Percentiles rank a stretch among this genome's conserved stretches.
These are phyloP conservation scores for Dipodomys spectabilis DNA, from an alignment of 2,113 vertebrate species.

Conservation along the genomic window DNA sequence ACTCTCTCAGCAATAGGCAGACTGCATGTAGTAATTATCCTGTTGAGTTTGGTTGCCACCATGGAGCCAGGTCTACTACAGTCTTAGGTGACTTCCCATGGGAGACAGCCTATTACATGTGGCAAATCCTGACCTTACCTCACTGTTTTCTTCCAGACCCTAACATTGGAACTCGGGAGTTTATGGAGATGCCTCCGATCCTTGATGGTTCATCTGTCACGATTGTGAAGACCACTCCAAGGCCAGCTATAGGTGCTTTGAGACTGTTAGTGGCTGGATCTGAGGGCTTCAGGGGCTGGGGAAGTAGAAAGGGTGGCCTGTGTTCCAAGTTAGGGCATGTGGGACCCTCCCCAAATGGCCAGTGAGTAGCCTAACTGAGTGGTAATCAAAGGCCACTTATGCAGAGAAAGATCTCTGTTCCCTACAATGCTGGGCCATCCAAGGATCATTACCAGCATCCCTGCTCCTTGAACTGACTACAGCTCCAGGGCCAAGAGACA, in stretches of 20 bases:
- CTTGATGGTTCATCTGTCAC: accelerated
- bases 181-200: neutral
- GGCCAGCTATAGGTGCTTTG: neutral
- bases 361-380: neutral
- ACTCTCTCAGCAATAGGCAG: no score
- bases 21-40: no score
- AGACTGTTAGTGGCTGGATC: neutral
- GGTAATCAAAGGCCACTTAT: neutral
- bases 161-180: neutral
- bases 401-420: neutral
- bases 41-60: neutral
- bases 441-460: neutral
- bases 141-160: conserved; percentile 27
- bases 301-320: neutral
- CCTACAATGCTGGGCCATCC: no score
- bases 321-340: neutral
- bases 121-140: neutral
- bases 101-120: neutral
- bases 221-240: neutral
- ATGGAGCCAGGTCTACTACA: no score
- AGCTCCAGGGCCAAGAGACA: neutral
- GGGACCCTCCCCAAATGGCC: neutral
- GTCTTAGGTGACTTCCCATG: neutral
- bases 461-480: neutral
- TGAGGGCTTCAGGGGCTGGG: neutral